Conservation (phyloP, 2,113 vertebrate genomes). For the Merops nubicus region DNA sequence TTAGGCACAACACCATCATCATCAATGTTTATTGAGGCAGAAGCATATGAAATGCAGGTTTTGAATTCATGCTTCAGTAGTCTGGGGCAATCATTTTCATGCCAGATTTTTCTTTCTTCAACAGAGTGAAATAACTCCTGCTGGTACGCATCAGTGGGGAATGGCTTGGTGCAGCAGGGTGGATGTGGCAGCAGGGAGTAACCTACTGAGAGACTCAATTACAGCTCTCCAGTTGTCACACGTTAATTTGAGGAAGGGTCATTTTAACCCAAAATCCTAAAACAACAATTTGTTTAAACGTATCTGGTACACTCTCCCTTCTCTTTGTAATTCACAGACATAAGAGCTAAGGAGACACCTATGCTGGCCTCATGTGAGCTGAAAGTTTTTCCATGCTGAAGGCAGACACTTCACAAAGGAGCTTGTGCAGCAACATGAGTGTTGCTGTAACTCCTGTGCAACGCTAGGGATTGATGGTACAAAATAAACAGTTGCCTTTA, state of each 20-base stretch:
- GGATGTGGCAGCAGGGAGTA: neutral
- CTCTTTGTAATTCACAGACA: neutral
- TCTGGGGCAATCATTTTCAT: neutral
- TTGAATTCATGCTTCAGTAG: neutral
- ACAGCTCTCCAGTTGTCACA: neutral
- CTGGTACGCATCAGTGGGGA: neutral
- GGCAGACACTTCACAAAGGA: neutral
- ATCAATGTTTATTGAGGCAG: neutral
- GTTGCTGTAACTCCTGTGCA: neutral
- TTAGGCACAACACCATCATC: neutral
- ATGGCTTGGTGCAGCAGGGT: neutral
- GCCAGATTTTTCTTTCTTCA: neutral
- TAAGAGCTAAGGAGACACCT: neutral
- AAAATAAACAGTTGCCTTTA: neutral
- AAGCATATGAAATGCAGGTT: slow-evolving; percentile 2
- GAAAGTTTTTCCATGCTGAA: neutral
- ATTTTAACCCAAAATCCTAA: neutral
- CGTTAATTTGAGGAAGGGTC: neutral
- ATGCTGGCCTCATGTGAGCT: neutral
- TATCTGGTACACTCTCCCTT: neutral
- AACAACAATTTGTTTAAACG: neutral
- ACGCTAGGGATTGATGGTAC: neutral
- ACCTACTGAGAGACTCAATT: neutral
- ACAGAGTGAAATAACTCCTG: neutral
- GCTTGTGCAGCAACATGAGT: neutral